Conservation (phyloP, 2,113 vertebrate species). For the Corythaeola cristata region DNA sequence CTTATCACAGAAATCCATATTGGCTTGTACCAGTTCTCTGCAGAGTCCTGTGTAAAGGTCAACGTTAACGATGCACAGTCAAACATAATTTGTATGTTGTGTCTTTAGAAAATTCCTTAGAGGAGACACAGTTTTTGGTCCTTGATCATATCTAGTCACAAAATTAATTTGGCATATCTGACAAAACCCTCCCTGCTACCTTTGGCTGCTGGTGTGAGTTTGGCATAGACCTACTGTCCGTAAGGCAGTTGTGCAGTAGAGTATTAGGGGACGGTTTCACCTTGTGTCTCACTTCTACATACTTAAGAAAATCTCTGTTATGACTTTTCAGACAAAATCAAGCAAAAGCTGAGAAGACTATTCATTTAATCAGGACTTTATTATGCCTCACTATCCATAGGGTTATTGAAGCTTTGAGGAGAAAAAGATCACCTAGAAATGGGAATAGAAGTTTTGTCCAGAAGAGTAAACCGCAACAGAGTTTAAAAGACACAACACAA, state of each 20-base stretch:
- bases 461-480: background rate
- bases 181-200: background rate
- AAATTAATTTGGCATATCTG: background rate
- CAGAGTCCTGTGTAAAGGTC: background rate
- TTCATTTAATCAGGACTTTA: background rate
- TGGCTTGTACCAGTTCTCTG: background rate
- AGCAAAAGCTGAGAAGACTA: background rate
- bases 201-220: background rate
- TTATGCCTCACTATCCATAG: background rate
- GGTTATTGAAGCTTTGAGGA: background rate
- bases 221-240: background rate
- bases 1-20: background rate
- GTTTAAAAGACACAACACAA: background rate
- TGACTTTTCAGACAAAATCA: background rate
- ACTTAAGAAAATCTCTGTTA: background rate
- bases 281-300: background rate
- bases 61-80: fast-evolving
- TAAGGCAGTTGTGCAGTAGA: background rate
- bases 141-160: background rate
- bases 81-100: background rate
- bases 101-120: background rate
- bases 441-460: background rate
- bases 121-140: background rate
- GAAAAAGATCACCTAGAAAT: background rate
- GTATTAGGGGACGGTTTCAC: background rate